A percentile compares a stretch with the other conserved stretches of the same genome.
Evolutionary conservation across 2,797 vertebrate species (phyloP).

Genomic region (Alauda arvensis): DNA sequence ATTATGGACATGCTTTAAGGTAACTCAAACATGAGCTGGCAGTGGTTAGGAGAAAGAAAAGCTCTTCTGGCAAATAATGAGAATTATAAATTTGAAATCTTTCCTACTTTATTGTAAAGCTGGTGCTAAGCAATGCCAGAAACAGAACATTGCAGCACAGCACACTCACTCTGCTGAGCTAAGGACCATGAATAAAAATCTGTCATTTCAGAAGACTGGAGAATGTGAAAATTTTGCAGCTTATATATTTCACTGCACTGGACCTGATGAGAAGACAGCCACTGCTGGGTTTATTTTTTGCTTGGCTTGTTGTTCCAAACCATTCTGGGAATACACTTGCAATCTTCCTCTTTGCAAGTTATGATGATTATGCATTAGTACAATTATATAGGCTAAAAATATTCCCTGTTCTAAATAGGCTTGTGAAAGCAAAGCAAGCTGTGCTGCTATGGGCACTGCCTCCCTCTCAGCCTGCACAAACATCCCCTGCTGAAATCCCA

Average conservation of each 20-base stretch:
- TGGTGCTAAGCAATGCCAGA: not conserved
- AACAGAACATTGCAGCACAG: not conserved
- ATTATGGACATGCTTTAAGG: not conserved
- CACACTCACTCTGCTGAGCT: not conserved
- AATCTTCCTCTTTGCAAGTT: conserved; percentile 14
- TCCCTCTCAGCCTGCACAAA: not conserved
- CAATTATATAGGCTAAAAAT: conserved; percentile 1
- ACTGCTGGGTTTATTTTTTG: not conserved
- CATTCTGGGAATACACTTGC: not conserved
- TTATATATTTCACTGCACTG: not conserved
- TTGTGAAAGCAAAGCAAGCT: conserved; percentile 22
- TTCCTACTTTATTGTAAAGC: not conserved
- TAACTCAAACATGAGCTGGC: not conserved
- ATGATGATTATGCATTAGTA: conserved; percentile 21
- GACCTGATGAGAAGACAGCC: not conserved
- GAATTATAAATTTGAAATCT: not conserved
- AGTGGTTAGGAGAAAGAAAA: not conserved
- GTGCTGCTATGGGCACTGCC: not conserved
- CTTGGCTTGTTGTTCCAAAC: not conserved
- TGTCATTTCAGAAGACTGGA: not conserved
- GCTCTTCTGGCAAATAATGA: not conserved
- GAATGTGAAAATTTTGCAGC: not conserved
- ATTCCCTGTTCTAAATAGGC: conserved; percentile 1
- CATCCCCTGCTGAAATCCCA: not conserved
- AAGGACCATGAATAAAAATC: not conserved